Evolutionary conservation across 1,140 invertebrate species (phyloP), one percentile per base, ranked within the genome.

Genomic region (Notospermus geniculatus): DNA sequence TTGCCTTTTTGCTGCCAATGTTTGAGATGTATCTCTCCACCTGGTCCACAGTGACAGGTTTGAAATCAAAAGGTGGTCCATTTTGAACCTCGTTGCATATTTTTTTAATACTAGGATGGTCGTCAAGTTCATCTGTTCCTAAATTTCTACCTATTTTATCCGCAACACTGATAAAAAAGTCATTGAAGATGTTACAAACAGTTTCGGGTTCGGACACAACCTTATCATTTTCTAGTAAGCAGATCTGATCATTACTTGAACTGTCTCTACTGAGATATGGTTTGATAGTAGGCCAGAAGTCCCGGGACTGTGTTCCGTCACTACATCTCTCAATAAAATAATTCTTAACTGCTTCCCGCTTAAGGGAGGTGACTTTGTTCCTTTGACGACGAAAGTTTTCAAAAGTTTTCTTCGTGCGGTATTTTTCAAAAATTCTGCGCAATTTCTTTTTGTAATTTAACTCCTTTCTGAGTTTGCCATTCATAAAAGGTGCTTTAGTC

Each of bases 211-310:
- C 29, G 57, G 45, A 59, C 27, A 62, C 52, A 25, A 68, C 41
- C 1, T 25, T 28, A 60, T 62, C 30, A 2, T 63, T 62, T 52
- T 63, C 54, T 25, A 28, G 52, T 58, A 68, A 32, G 19, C 57
- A 28, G 30, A 57, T 63, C 22, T 58, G 27, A 13, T 55, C 58
- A 39, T 57, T 28, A 55, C 28, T 28, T 39, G 22, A 29, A 53
- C 25, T 27, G 28, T 60, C 67, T 59, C 55, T 66, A 41, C 65
- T 59, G n/a, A 66, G 30, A 43, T 65, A 60, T 54, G 60, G 60
- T 60, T 65, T 68, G n/a, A 65, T 57, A 2, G 59, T 66, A 5
- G 64, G 60, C 59, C 63, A 66, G 19, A 63, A 68, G 32, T 62
- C 53, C 46, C 62, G 39, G 25, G 17, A 29, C 52, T 62, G 60